These are phyloP conservation scores for Sebastes diploproa DNA, from an alignment of 2,797 vertebrate species.

Conservation along the genomic window DNA sequence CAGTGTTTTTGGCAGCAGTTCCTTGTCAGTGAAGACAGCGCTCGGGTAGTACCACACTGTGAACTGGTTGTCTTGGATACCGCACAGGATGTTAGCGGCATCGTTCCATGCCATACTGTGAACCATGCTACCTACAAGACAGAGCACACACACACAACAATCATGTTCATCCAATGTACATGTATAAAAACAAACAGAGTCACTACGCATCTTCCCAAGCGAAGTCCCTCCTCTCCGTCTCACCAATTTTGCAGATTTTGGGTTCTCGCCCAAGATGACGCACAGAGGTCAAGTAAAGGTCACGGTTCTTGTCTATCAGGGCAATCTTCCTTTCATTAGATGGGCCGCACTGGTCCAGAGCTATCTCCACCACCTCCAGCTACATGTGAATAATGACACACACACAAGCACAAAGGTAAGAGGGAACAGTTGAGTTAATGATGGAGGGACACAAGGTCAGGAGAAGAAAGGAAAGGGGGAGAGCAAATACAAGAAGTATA, in stretches of 20 bases:
- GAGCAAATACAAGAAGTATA: not conserved
- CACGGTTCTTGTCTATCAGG: slow-evolving; percentile 96
- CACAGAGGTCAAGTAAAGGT: slow-evolving; percentile 92
- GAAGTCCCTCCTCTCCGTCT: slow-evolving; percentile 47
- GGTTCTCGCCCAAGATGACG: slow-evolving; percentile 90
- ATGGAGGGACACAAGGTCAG: slow-evolving; percentile 42
- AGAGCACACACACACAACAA: not conserved
- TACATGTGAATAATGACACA: slow-evolving; percentile 62
- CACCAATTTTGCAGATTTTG: slow-evolving; percentile 94
- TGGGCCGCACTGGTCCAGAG: slow-evolving; percentile 93
- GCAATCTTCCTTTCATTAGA: slow-evolving; percentile 92
- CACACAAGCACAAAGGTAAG: slow-evolving; percentile 27
- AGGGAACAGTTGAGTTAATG: slow-evolving; percentile 21
- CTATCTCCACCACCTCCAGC: slow-evolving; percentile 92
- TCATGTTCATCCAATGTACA: not conserved
- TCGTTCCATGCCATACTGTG: slow-evolving; percentile 95
- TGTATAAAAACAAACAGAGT: not conserved
- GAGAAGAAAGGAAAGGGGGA: slow-evolving; percentile 32
- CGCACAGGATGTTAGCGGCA: slow-evolving; percentile 91
- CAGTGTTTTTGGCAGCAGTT: slow-evolving; percentile 90
- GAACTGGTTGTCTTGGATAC: slow-evolving; percentile 89
- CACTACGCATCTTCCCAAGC: not conserved
- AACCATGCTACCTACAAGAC: slow-evolving; percentile 89
- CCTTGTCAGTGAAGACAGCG: slow-evolving; percentile 91
- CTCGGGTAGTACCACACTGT: slow-evolving; percentile 95